phyloP scores from a whole-genome alignment of 2,113 vertebrate genomes.

The Labeo rohita region DNA sequence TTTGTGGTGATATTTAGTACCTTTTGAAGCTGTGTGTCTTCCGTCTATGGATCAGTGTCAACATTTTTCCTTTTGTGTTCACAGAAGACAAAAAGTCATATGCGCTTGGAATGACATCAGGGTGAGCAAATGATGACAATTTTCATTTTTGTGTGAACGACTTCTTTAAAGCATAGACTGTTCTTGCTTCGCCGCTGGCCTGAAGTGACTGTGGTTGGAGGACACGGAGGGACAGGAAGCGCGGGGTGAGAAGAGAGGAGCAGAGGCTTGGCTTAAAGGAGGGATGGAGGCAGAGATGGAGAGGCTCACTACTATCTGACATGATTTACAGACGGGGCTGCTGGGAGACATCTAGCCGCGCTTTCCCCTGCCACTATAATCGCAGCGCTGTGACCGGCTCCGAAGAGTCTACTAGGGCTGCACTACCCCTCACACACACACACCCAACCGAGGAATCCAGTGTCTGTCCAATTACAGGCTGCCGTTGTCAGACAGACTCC shows the following conservation, averaged over 20 bases:
- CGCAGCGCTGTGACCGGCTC: constrained; percentile 70
- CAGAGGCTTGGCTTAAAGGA: constrained; percentile 11
- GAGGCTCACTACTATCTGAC: constrained; percentile 63
- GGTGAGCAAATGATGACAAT: not conserved
- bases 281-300: constrained; percentile 61
- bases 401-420: constrained; percentile 69
- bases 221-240: constrained; percentile 6
- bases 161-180: not conserved
- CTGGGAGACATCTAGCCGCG: constrained; percentile 67
- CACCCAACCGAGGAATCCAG: constrained; percentile 50
- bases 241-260: constrained; percentile 20
- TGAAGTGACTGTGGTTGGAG: constrained; percentile 11
- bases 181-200: not conserved
- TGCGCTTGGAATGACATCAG: not conserved
- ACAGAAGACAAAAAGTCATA: not conserved
- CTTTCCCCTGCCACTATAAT: constrained; percentile 75
- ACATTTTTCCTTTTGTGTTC: not conserved
- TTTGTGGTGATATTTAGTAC: not conserved
- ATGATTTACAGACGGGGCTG: constrained; percentile 73
- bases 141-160: not conserved
- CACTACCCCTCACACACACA: constrained; percentile 56
- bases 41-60: not conserved
- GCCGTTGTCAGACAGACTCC: constrained; percentile 49
- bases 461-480: constrained; percentile 52
- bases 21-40: not conserved